Evolutionary conservation across 1,140 invertebrate genomes (phyloP).

Genomic region (Hormaphis cornu): DNA sequence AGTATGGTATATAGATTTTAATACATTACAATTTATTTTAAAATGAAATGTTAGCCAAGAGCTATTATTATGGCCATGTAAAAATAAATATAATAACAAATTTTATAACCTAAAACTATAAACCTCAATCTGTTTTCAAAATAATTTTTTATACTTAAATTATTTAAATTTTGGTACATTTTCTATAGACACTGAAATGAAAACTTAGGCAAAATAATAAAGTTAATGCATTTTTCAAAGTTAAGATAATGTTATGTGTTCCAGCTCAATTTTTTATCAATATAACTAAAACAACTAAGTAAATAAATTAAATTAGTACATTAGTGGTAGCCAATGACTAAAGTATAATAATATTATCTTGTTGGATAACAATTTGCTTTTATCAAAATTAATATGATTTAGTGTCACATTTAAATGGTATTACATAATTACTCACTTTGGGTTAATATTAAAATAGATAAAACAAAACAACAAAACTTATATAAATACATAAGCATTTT

Average conservation of each 20-base stretch:
- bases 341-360: not conserved
- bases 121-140: not conserved
- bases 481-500: not conserved
- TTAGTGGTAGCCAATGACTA: not conserved
- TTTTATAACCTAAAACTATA: not conserved
- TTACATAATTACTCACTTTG: slow-evolving; percentile 2
- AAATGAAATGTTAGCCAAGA: not conserved
- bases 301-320: slow-evolving; percentile 2
- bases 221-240: no score
- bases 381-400: slow-evolving; percentile 7
- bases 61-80: not conserved
- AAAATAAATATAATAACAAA: slow-evolving; percentile 8
- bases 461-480: slow-evolving; percentile 16
- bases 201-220: no score
- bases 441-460: slow-evolving; percentile 10
- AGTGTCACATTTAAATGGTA: not conserved
- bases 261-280: no score
- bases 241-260: no score
- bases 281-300: not conserved
- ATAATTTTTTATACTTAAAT: not conserved
- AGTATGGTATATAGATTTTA: not conserved
- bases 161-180: not conserved
- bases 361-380: no score
- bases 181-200: no score
- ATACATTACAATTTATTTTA: not conserved